Evolutionary conservation across 2,888 invertebrate genomes (phyloP), one percentile per base, ranked within the genome.

Genomic region (Bembecia ichneumoniformis): DNA sequence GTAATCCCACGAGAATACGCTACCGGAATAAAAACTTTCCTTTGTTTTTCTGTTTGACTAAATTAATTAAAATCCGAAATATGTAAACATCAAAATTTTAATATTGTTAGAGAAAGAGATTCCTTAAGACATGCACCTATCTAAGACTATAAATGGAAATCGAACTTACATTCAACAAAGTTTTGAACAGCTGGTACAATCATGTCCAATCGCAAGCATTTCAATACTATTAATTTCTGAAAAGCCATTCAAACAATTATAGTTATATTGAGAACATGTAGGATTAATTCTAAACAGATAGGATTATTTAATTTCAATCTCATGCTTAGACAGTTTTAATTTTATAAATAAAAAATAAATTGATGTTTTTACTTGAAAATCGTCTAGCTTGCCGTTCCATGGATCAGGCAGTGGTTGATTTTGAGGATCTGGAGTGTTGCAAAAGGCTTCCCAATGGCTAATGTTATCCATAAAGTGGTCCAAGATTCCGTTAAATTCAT

Each of bases 151-250:
- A 20, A 28, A 7, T 28, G 28, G 28, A 40, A 40, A 40, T 3
- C 2, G 5, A 35, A 3, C 61, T 64, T 77, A 91, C 91, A 79
- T 76, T 88, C 74, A 0, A 95, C 92, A 68, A 92, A 94, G 54
- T 88, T 82, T 72, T 92, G 93, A 49, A 94, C 91, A 20, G 90
- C 94, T 11, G 93, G 93, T 49, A 93, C 91, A 75, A 97, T 90
- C 89, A 97, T 97, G 72, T 98, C 97, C 15, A 94, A 91, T 43
- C 97, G 89, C 60, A 97, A 89, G 58, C 95, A 95, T 48, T 97
- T 89, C 4, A 97, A 72, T 2, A 97, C 78, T 56, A 94, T 77
- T 64, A 97, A 76, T 77, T 91, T 93, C 84, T 96, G 91, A 50
- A 71, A 65, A 48, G 35, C 43, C 34, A 47, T 43, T 16, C 3